Conservation (phyloP, 2,113 vertebrate species). For the Nyctereutes procyonoides region DNA sequence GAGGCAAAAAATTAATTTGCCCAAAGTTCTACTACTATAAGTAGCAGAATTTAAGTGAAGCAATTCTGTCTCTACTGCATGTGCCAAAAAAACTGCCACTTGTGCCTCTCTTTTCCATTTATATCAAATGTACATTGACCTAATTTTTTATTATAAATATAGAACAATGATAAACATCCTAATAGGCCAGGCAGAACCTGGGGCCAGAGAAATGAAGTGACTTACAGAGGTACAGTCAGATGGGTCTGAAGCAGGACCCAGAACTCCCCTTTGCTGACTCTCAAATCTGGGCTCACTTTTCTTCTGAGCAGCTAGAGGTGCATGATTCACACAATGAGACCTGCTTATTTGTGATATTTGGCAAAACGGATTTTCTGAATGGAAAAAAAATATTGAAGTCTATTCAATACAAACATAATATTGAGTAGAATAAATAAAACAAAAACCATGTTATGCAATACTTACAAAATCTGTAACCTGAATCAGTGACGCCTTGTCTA, state of each 20-base stretch:
- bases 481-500: background rate
- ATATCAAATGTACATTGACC: background rate
- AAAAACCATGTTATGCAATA: background rate
- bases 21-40: background rate
- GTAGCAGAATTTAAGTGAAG: background rate
- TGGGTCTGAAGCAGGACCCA: background rate
- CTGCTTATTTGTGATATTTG: background rate
- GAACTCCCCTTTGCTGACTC: background rate
- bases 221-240: too few species aligned
- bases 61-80: background rate
- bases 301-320: background rate
- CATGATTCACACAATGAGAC: background rate
- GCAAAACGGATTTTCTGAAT: conserved; percentile 1
- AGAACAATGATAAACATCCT: background rate
- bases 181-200: background rate
- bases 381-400: background rate
- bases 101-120: background rate
- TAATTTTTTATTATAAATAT: background rate
- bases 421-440: conserved; percentile 7
- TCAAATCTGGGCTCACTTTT: background rate
- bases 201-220: background rate
- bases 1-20: background rate
- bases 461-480: background rate
- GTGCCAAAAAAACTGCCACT: background rate
- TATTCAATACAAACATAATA: background rate